Evolutionary conservation across 2,888 invertebrate species (phyloP), one percentile per base, ranked within the genome.

Genomic region (Chrysotoxum bicinctum): DNA sequence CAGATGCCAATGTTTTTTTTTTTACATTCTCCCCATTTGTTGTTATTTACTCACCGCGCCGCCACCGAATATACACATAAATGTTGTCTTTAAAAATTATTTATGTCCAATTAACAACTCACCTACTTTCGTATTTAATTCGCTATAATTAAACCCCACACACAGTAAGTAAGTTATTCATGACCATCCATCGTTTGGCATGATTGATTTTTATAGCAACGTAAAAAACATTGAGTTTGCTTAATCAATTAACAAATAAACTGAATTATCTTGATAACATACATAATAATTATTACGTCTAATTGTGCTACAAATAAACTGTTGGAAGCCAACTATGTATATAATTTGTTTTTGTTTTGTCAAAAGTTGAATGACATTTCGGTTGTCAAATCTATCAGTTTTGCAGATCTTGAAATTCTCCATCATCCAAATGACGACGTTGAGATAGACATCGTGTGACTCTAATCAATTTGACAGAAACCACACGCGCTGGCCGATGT

Each of bases 401-500:
- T 45, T 64, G 45, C 30, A 19, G 30, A 30, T 30, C 32, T 45
- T 45, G 14, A 23, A 23, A 10, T 60, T 60, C 3, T n/a, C 50
- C 21, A 26, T 64, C 21, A 26, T 64, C 43, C 19, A 45, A 64
- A 45, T 45, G 64, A 45, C 30, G 64, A 45, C 30, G 16, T 45
- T 32, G 30, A 19, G 73, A 74, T 74, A 74, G 52, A 32, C 52
- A 74, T 74, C 73, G 73, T 74, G 62, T 74, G 73, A 64, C 50
- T 35, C 40, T 52, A 74, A 64, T 52, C 60, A 64, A 64, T 64
- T 64, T 64, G 62, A 12, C 62, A 54, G 43, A 70, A 70, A 54
- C 54, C 69, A 69, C 37, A 14, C 54, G 26, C 40, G 40, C 19
- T 40, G 60, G 23, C 5, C 23, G 50, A 8, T 9, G 32, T 4